A percentile compares a stretch with the other conserved stretches of the same genome.
phyloP scores from a whole-genome alignment of 2,797 vertebrate species.

The Botia almorhae region DNA sequence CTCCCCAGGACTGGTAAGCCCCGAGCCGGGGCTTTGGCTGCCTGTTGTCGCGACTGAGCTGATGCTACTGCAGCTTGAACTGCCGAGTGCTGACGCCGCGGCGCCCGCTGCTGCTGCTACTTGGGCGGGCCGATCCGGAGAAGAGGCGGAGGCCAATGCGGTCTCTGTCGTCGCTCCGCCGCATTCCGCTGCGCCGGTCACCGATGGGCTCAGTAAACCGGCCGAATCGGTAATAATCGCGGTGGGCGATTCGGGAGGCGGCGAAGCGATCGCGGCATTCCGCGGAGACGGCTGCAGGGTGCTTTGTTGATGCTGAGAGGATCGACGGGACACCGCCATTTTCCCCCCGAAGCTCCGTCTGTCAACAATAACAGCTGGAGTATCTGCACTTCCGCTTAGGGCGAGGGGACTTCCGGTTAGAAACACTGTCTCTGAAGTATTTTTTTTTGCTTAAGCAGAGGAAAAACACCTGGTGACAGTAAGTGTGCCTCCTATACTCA shows the following conservation, averaged over 20 bases:
- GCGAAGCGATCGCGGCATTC: conserved; percentile 74
- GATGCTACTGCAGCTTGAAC: conserved; percentile 71
- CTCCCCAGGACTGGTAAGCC: conserved; percentile 74
- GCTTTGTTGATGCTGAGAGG: conserved; percentile 80
- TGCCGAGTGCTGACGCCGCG: conserved; percentile 72
- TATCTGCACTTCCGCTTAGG: conserved; percentile 42
- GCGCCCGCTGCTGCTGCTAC: conserved; percentile 61
- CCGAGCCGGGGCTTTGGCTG: conserved; percentile 78
- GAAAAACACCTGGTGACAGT: too few relatives aligned
- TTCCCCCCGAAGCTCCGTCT: conserved; percentile 49
- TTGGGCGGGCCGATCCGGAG: conserved; percentile 79
- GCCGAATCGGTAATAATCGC: conserved; percentile 64
- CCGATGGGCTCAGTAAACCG: conserved; percentile 64
- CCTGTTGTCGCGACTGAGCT: conserved; percentile 79
- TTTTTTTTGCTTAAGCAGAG: too few relatives aligned
- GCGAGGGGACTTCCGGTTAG: conserved; percentile 34
- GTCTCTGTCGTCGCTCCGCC: conserved; percentile 59
- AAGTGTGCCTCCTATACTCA: too few relatives aligned
- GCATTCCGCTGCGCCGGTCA: conserved; percentile 64
- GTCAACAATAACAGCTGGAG: conserved; percentile 60
- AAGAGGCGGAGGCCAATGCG: conserved; percentile 68
- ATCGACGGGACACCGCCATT: conserved; percentile 89
- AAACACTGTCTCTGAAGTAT: not conserved
- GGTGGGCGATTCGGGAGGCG: conserved; percentile 77
- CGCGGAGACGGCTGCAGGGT: conserved; percentile 79